phyloP scores from a whole-genome alignment of 2,888 invertebrate genomes.

The Ophraella communa region DNA sequence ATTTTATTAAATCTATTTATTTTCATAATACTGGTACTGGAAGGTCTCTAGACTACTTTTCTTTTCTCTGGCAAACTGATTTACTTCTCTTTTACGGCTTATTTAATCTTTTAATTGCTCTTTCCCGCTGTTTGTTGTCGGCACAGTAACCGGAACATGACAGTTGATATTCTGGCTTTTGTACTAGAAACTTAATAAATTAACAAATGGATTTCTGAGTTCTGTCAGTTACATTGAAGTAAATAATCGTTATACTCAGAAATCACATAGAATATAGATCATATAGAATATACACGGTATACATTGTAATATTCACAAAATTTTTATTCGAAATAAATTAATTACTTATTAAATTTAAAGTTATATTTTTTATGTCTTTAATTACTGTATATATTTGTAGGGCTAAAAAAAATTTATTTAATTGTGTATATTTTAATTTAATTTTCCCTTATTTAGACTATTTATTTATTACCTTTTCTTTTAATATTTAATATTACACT shows the following conservation, averaged over 20 bases:
- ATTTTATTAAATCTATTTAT: conserved; percentile 36
- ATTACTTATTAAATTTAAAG: too few relatives aligned
- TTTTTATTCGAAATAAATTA: too few relatives aligned
- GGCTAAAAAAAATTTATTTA: too few relatives aligned
- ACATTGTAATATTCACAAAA: too few relatives aligned
- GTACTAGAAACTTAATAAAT: background rate
- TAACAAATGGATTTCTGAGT: conserved; percentile 3
- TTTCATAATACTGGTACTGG: conserved; percentile 24
- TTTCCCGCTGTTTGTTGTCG: conserved; percentile 14
- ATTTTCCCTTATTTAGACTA: too few relatives aligned
- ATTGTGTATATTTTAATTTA: too few relatives aligned
- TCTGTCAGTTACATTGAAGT: background rate
- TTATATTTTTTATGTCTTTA: too few relatives aligned
- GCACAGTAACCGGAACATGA: conserved; percentile 7
- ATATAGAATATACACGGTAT: too few relatives aligned
- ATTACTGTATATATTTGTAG: too few relatives aligned
- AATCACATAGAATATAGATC: too few relatives aligned
- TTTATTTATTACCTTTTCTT: too few relatives aligned
- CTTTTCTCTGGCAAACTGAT: conserved; percentile 28
- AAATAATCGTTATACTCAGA: background rate
- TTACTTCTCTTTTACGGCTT: conserved; percentile 31
- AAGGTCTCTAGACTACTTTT: conserved; percentile 24
- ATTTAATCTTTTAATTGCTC: conserved; percentile 31
- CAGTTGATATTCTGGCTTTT: conserved; percentile 3
- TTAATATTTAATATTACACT: too few relatives aligned